Evolutionary conservation across 1,140 invertebrate genomes (phyloP), one percentile per base, ranked within the genome.

Genomic region (Pogonognathellus flavescens): DNA sequence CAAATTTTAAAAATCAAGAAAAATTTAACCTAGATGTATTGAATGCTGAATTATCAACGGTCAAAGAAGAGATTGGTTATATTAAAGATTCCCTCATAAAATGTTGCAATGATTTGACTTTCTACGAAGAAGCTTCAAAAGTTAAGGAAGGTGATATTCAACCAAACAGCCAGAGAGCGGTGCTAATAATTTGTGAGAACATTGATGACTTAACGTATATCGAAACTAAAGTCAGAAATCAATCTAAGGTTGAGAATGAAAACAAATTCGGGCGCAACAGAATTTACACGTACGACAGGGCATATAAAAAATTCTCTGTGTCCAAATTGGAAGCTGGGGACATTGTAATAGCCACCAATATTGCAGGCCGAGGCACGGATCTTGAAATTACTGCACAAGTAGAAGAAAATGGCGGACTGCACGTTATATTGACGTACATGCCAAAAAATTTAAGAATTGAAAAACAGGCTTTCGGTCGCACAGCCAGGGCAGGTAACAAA

Each of bases 361-460:
- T 91, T 16, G 90, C 90, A 13, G 91, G 91, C 62, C 87, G 91
- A 66, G 91, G 91, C 5, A 91, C 91, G 1, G 90, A 91, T 70
- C 90, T 91, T n/a, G 89, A 90, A 83, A 87, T 89, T 1, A n/a
- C 11, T 10, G n/a, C 5, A 20, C 52, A 87, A 25, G 85, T 85
- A 2, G 55, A 57, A n/a, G 11, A 2, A 57, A n/a, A 11, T 57
- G 55, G 55, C 8, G 89, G 89, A 7, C 59, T 89, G 4, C 89
- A 89, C 76, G 89, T 89, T 8, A 87, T 89, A 53, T 22, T 89
- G 11, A 18, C 62, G 1, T 89, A 89, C 82, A 18, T 89, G 7
- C 89, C 89, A 6, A 6, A 18, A 18, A 89, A 89, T 80, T 18
- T 18, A 1, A 81, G 89, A 22, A 80, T 89, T 22, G 89, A 89